Percentiles rank a stretch among this genome's conserved stretches.
phyloP scores from a whole-genome alignment of 2,797 vertebrate genomes.

The Cryptoblepharus egeriae region DNA sequence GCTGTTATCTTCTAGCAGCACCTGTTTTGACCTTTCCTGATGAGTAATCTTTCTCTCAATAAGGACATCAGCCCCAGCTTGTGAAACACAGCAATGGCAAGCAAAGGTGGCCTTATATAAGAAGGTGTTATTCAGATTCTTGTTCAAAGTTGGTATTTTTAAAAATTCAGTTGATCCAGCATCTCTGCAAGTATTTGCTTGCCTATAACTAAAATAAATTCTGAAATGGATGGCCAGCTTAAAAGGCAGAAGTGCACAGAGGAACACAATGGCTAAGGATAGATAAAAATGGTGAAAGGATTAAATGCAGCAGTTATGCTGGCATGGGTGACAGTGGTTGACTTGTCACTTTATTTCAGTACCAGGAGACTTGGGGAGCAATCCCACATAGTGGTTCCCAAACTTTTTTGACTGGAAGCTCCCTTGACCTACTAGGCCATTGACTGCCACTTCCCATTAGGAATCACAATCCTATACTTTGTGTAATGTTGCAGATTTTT shows the following conservation, averaged over 20 bases:
- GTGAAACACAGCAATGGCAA: slow-evolving; percentile 7
- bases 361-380: not conserved
- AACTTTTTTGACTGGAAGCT: too few relatives aligned
- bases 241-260: not conserved
- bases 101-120: slow-evolving; percentile 2
- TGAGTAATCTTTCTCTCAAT: slow-evolving; percentile 24
- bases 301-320: not conserved
- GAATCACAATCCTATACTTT: too few relatives aligned
- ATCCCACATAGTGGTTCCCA: too few relatives aligned
- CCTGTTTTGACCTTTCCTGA: slow-evolving; percentile 35
- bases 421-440: not conserved
- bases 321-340: not conserved
- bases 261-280: not conserved
- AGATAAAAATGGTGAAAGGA: not conserved
- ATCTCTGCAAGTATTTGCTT: not conserved
- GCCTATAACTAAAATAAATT: not conserved
- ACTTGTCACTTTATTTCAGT: not conserved
- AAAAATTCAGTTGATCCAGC: not conserved
- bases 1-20: slow-evolving; percentile 32
- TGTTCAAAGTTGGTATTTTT: slow-evolving; percentile 2
- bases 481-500: too few relatives aligned
- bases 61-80: slow-evolving; percentile 5
- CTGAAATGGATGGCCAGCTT: not conserved
- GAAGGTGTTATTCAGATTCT: not conserved
- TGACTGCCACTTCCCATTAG: too few relatives aligned